These are phyloP conservation scores for Hemibagrus wyckioides DNA, from an alignment of 2,113 vertebrate species.

Conservation along the genomic window DNA sequence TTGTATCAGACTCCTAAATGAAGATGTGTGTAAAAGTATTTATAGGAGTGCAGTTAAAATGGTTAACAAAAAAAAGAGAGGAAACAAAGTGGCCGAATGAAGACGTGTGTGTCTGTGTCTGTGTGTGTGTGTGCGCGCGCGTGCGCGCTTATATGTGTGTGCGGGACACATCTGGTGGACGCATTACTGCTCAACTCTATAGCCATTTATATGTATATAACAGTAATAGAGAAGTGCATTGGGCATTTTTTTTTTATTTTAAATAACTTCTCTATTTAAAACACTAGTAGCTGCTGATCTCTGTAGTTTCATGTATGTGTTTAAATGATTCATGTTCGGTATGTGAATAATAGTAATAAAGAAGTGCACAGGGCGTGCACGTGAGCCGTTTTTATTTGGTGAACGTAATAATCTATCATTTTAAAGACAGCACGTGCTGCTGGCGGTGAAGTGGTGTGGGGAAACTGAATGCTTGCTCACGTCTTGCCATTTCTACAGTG, in stretches of 20 bases:
- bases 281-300: not conserved
- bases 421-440: not conserved
- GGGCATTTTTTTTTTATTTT: not conserved
- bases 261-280: not conserved
- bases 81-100: not conserved
- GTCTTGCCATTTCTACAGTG: too few relatives aligned
- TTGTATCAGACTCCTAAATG: not conserved
- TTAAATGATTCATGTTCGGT: too few relatives aligned
- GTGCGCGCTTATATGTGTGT: not conserved
- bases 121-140: not conserved
- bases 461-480: not conserved
- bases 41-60: not conserved
- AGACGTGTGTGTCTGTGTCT: not conserved
- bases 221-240: not conserved
- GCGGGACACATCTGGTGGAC: constrained; percentile 9
- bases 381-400: not conserved
- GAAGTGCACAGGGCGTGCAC: not conserved
- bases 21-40: not conserved
- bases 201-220: not conserved
- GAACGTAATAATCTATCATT: not conserved
- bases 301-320: too few relatives aligned
- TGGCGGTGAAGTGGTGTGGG: not conserved
- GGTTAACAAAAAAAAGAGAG: not conserved
- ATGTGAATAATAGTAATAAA: not conserved
- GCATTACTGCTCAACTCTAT: constrained; percentile 3